These are phyloP conservation scores for Oreortyx pictus DNA, from an alignment of 2,797 vertebrate species.

Conservation along the genomic window DNA sequence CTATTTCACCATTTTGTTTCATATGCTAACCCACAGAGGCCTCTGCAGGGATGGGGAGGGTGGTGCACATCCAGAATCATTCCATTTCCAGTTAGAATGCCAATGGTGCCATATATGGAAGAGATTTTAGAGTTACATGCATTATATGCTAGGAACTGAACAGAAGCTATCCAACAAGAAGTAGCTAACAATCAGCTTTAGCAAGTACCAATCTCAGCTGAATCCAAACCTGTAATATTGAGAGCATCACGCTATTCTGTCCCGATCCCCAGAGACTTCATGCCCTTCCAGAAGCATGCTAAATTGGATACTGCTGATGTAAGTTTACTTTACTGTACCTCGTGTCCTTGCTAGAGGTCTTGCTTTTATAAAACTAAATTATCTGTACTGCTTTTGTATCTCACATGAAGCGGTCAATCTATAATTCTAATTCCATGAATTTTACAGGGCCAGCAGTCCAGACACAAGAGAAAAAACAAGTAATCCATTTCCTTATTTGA, in stretches of 20 bases:
- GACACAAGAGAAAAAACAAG: slow-evolving; percentile 62
- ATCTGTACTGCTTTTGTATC: slow-evolving; percentile 28
- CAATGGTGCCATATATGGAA: not conserved
- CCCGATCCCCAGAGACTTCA: not conserved
- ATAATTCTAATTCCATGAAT: slow-evolving; percentile 47
- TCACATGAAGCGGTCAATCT: slow-evolving; percentile 40
- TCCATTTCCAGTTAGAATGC: not conserved
- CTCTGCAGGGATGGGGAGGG: slow-evolving; percentile 51
- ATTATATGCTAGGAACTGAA: not conserved
- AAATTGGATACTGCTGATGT: not conserved
- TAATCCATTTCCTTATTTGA: slow-evolving; percentile 77
- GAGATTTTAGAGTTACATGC: not conserved
- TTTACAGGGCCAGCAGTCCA: slow-evolving; percentile 71
- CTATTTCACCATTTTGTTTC: not conserved
- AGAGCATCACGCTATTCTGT: not conserved
- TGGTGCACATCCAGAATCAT: not conserved
- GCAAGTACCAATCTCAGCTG: not conserved
- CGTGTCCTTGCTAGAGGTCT: not conserved
- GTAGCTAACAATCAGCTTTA: not conserved
- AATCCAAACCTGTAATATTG: not conserved
- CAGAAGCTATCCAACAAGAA: not conserved
- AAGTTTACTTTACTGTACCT: not conserved
- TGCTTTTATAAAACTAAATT: slow-evolving; percentile 30
- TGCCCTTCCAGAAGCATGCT: not conserved
- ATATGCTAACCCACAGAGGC: slow-evolving; percentile 54